Conservation (phyloP, 2,888 invertebrate genomes). For the Smittia aterrima region DNA sequence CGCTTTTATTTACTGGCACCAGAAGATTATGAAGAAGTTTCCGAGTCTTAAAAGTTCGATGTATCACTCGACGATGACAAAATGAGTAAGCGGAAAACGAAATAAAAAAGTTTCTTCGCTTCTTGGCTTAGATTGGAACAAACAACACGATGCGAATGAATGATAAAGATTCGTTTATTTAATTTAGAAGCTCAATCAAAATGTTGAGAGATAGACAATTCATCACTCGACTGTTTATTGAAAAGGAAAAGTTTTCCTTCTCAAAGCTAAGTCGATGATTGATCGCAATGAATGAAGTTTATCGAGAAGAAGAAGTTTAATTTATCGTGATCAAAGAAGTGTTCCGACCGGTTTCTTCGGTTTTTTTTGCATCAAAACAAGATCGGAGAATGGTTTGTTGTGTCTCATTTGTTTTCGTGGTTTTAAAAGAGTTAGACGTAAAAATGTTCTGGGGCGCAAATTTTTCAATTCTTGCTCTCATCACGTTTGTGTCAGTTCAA, state of each 20-base stretch:
- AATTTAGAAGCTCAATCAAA: slow-evolving; percentile 21
- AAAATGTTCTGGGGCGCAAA: too few species aligned
- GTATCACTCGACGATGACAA: slow-evolving; percentile 11
- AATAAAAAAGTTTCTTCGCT: slow-evolving; percentile 23
- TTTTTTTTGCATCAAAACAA: too few species aligned
- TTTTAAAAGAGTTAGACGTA: too few species aligned
- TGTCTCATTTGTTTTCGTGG: too few species aligned
- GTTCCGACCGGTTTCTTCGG: too few species aligned
- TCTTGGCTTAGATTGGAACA: neutral
- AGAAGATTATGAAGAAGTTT: slow-evolving; percentile 7
- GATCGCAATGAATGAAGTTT: neutral
- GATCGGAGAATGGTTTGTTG: too few species aligned
- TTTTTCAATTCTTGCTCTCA: too few species aligned
- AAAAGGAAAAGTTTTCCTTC: neutral
- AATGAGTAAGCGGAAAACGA: neutral
- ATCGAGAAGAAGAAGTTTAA: neutral
- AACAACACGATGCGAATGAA: neutral
- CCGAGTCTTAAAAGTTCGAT: slow-evolving; percentile 19
- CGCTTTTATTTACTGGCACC: neutral
- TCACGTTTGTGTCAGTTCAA: too few species aligned
- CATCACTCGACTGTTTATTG: slow-evolving; percentile 18
- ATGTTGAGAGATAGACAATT: slow-evolving; percentile 20
- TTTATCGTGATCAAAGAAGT: neutral
- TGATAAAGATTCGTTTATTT: slow-evolving; percentile 27
- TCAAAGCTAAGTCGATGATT: neutral